These are phyloP conservation scores for Dicroscelio sp. DNA, from an alignment of 2,888 invertebrate genomes.

Conservation along the genomic window DNA sequence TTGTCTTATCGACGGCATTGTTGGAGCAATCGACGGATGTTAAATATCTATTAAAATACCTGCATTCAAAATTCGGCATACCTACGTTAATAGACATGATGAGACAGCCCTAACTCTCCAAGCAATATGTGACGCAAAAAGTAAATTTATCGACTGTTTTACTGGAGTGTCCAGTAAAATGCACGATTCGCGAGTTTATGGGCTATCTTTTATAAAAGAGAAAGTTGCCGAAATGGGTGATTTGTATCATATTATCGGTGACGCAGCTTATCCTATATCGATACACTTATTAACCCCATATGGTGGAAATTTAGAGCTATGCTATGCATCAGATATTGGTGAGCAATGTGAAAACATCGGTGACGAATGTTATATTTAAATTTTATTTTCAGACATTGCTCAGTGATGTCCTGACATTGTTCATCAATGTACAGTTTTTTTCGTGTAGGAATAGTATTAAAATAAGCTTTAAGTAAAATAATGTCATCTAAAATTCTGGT, in stretches of 20 bases:
- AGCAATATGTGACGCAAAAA: conserved; percentile 39
- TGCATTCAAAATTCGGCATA: background rate
- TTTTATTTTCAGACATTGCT: too few species aligned
- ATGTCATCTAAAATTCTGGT: too few species aligned
- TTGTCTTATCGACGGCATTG: conserved; percentile 16
- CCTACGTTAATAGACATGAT: conserved; percentile 32
- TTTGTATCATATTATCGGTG: background rate
- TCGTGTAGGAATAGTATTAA: too few species aligned
- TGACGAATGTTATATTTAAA: too few species aligned
- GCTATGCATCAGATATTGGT: too few species aligned
- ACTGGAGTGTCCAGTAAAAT: conserved; percentile 35
- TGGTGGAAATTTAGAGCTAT: conserved; percentile 76
- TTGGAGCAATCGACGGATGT: conserved; percentile 1
- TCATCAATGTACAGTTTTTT: too few species aligned
- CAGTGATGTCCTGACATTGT: too few species aligned
- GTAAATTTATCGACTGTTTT: conserved; percentile 44
- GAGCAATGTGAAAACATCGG: too few species aligned
- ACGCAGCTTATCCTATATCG: conserved; percentile 26
- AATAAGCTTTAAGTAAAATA: too few species aligned
- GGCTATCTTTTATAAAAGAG: conserved; percentile 40
- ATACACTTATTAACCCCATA: conserved; percentile 34
- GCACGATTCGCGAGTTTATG: conserved; percentile 37
- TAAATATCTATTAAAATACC: background rate
- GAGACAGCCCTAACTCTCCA: conserved; percentile 21
- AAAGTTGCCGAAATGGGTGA: conserved; percentile 22